Base-by-base conservation (phyloP, 2,113 vertebrate genomes). In the Leiothrix lutea region DNA sequence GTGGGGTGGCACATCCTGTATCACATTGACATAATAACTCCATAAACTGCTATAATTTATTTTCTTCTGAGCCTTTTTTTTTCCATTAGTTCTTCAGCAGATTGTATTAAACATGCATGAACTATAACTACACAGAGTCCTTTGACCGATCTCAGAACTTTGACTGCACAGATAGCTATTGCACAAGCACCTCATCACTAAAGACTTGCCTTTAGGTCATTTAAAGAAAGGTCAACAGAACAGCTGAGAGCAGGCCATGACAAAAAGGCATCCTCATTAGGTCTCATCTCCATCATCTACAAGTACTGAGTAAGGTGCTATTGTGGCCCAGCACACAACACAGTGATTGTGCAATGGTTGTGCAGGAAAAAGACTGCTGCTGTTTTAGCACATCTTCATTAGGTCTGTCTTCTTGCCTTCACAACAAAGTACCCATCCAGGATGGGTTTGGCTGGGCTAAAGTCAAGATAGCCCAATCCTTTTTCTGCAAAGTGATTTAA, bases 21-120 rank as follows among this genome's bases (percentile, higher is more conserved):
- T 81, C 4, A 25, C 47, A 90, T 1, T 94, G 91, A 96, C 54
- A 75, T 78, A 96, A 93, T 91, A 94, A 91, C 61, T 87, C 25
- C 58, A 92, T 69, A 81, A 73, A 83, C 64, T 69, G 40, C 64
- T 88, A 26, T 70, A 73, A 91, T 96, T 94, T 90, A 94, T 92
- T 90, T 94, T 67, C 40, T 70, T 62, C 66, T 80, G 26, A 84
- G 66, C 20, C 50, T 80, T 79, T 42, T 70, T 66, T 62, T 35
- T 0, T 2, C 9, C 29, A 86, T 92, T 94, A 94, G 60, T 45
- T 35, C 38, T 87, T 87, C 28, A 51, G 88, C 19, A 80, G 69
- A 62, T 16, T 53, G 58, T 16, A 80, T 75, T 92, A 93, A 93
- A 88, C 17, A 78, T 0, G 8, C 44, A 78, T 0, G 0, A 71